Evolutionary conservation across 2,113 vertebrate species (phyloP).

Genomic region (Delphinus delphis): DNA sequence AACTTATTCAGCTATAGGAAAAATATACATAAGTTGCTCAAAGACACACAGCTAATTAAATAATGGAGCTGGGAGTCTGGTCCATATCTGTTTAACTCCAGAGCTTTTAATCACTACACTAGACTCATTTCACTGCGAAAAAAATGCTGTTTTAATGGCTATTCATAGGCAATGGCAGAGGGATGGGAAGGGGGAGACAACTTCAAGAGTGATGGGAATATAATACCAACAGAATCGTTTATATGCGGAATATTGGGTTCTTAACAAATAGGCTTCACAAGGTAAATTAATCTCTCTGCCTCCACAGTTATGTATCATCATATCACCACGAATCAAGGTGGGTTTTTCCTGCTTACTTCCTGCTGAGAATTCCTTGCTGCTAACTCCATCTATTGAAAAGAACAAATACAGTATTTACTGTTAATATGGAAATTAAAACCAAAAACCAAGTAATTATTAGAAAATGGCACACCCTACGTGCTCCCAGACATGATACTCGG

Average conservation of each 20-base stretch:
- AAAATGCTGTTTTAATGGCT: neutral
- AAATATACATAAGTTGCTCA: neutral
- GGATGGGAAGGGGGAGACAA: neutral
- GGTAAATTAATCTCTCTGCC: neutral
- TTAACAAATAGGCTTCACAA: neutral
- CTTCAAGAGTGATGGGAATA: neutral
- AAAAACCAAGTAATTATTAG: neutral
- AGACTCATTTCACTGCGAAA: neutral
- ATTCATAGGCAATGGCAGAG: neutral
- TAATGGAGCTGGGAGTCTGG: neutral
- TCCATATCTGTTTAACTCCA: neutral
- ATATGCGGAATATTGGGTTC: neutral
- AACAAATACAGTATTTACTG: neutral
- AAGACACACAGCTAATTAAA: neutral
- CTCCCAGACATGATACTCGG: neutral
- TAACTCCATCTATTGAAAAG: neutral
- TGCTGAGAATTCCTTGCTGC: neutral
- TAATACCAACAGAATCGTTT: neutral
- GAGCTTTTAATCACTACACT: neutral
- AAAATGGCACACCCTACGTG: neutral
- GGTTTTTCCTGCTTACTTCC: neutral
- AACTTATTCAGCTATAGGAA: neutral
- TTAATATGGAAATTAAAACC: neutral
- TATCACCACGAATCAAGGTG: neutral
- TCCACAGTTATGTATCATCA: slow-evolving; percentile 43